These are phyloP conservation scores for Oreochromis niloticus DNA, from an alignment of 2,113 vertebrate genomes.

Conservation along the genomic window DNA sequence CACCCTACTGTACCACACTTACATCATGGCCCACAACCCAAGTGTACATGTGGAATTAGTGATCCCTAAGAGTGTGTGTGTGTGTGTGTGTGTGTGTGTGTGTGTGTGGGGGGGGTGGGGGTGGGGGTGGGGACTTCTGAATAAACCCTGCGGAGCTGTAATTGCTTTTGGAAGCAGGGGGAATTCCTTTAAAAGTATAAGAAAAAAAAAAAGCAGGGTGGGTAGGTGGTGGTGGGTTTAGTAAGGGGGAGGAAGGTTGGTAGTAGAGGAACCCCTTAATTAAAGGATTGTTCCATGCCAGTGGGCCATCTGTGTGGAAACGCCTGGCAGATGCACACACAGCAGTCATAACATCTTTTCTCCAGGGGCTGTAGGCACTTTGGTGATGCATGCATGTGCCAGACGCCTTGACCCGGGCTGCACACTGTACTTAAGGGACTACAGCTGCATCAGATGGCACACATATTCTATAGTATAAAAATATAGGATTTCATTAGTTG, in stretches of 20 bases:
- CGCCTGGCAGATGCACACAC: conserved; percentile 64
- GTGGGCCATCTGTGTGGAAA: conserved; percentile 66
- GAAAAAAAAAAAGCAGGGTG: background rate
- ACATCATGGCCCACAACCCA: conserved; percentile 43
- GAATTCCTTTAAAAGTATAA: conserved; percentile 61
- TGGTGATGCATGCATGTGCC: conserved; percentile 1
- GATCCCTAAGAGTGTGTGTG: conserved; percentile 9
- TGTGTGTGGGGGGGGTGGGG: too few relatives aligned
- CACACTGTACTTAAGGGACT: background rate
- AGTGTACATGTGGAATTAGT: conserved; percentile 39
- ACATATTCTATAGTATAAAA: background rate
- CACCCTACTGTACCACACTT: conserved; percentile 31
- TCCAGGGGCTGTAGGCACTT: conserved; percentile 33
- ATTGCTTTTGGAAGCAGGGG: conserved; percentile 57
- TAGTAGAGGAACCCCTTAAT: conserved; percentile 64
- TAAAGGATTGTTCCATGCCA: conserved; percentile 64
- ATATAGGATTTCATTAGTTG: background rate
- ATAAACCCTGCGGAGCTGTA: conserved; percentile 57
- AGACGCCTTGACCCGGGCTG: conserved; percentile 17
- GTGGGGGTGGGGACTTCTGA: conserved; percentile 1
- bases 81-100: background rate
- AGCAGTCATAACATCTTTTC: conserved; percentile 67
- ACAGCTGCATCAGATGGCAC: background rate
- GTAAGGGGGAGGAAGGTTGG: conserved; percentile 6
- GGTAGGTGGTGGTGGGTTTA: conserved; percentile 33